phyloP scores from a whole-genome alignment of 2,797 vertebrate genomes.

The Gouania willdenowi region DNA sequence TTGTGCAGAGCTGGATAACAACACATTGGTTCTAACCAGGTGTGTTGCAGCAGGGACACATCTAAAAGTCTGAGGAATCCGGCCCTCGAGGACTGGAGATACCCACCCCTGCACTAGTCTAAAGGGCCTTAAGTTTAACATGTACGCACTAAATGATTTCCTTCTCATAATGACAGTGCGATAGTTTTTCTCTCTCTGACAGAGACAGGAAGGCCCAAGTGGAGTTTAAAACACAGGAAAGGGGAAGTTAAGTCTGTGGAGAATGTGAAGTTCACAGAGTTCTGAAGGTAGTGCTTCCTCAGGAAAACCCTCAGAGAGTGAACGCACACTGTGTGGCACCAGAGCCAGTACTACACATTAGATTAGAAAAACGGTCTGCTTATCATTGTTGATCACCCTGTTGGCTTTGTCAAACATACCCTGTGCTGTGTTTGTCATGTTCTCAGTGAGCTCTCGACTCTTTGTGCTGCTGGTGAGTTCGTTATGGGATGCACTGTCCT shows the following conservation, averaged over 20 bases:
- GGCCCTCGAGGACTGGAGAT: too few species aligned
- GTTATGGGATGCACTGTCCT: conserved; percentile 22
- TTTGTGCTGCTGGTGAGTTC: conserved; percentile 5
- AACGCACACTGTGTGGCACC: conserved; percentile 15
- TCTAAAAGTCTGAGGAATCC: too few species aligned
- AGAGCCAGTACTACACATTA: not conserved
- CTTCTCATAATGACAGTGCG: too few species aligned
- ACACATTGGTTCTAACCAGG: too few species aligned
- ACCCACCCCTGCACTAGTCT: too few species aligned
- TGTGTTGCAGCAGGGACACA: too few species aligned
- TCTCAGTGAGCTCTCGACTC: conserved; percentile 17
- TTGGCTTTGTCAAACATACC: too few species aligned
- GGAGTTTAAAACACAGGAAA: conserved; percentile 40
- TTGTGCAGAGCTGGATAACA: too few species aligned
- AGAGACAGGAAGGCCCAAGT: conserved; percentile 9
- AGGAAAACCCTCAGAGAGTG: too few species aligned
- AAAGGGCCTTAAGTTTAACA: too few species aligned
- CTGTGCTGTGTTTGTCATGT: conserved; percentile 20
- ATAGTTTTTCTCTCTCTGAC: not conserved
- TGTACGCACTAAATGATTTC: too few species aligned
- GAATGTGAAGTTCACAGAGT: conserved; percentile 17
- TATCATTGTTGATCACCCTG: conserved; percentile 35
- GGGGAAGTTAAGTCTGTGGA: conserved; percentile 32
- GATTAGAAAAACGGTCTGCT: not conserved
- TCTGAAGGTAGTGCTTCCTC: conserved; percentile 38